Base-by-base conservation (phyloP, 2,888 invertebrate species). In the Microctonus aethiopoides region DNA sequence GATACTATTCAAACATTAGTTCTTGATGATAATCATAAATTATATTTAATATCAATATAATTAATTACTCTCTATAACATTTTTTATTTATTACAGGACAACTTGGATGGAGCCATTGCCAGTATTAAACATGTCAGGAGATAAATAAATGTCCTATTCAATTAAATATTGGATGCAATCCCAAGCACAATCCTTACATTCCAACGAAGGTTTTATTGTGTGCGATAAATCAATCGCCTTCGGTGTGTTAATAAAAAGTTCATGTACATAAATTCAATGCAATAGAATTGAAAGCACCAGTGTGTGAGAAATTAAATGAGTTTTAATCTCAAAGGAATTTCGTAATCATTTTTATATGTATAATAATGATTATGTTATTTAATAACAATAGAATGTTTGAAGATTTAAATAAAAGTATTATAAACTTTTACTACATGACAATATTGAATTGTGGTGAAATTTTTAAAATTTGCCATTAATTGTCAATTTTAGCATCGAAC, bases 401-500 rank as follows among this genome's bases (percentile, higher is more conserved):
- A n/a, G n/a, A n/a, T n/a, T n/a, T n/a, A n/a, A n/a, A n/a, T n/a
- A n/a, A n/a, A n/a, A n/a, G n/a, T n/a, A n/a, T n/a, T n/a, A n/a
- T n/a, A n/a, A 7, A 32, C 32, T 32, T 32, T 32, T 32, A 32
- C n/a, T 32, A 32, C n/a, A n/a, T n/a, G n/a, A n/a, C n/a, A 32
- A 32, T 32, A 32, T 5, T 5, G 32, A 32, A 7, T 6, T 3
- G 6, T 32, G 6, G 32, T 32, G 32, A 20, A 32, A n/a, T 36
- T 20, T 46, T 24, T 4, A 36, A 6, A 26, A 24, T 52, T 71
- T 60, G 69, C n/a, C n/a, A 68, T 72, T n/a, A n/a, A n/a, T n/a
- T 71, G 22, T 68, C 72, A 59, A 83, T 80, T 26, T 76, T 72
- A 1, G 78, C 76, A 0, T 77, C 64, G 10, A 85, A 7, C 26